A percentile compares a stretch with the other conserved stretches of the same genome.
Evolutionary conservation across 2,113 vertebrate genomes (phyloP).

Genomic region (Centropristis striata): DNA sequence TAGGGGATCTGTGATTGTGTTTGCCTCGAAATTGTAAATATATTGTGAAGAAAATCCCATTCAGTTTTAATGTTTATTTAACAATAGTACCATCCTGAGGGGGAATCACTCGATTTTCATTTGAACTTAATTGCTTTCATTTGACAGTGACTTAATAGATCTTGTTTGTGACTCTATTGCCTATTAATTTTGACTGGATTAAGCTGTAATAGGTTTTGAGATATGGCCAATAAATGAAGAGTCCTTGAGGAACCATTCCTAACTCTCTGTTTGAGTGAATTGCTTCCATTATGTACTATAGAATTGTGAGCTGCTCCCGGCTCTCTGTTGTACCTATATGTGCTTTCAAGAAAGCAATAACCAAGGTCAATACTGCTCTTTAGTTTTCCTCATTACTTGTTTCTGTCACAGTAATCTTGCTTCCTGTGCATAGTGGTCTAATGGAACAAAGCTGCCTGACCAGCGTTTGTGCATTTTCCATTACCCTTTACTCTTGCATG

Average conservation of each 20-base stretch:
- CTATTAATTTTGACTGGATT: slow-evolving; percentile 9
- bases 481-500: not conserved
- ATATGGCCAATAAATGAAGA: not conserved
- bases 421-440: not conserved
- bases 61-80: not conserved
- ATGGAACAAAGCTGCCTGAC: slow-evolving; percentile 27
- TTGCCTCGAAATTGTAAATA: not conserved
- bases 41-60: not conserved
- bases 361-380: not conserved
- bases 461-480: slow-evolving; percentile 17
- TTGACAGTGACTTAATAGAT: not conserved
- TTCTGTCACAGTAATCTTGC: not conserved
- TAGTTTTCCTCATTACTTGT: slow-evolving; percentile 10
- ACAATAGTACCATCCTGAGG: not conserved
- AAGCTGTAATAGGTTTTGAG: slow-evolving; percentile 8
- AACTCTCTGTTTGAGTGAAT: not conserved
- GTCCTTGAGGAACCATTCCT: not conserved
- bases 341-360: not conserved
- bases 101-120: not conserved
- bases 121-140: not conserved
- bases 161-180: not conserved
- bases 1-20: not conserved
- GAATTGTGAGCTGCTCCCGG: not conserved
- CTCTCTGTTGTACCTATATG: not conserved
- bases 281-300: not conserved